Evolutionary conservation across 2,888 invertebrate species (phyloP), one percentile per base, ranked within the genome.

Genomic region (Bellardia bayeri): DNA sequence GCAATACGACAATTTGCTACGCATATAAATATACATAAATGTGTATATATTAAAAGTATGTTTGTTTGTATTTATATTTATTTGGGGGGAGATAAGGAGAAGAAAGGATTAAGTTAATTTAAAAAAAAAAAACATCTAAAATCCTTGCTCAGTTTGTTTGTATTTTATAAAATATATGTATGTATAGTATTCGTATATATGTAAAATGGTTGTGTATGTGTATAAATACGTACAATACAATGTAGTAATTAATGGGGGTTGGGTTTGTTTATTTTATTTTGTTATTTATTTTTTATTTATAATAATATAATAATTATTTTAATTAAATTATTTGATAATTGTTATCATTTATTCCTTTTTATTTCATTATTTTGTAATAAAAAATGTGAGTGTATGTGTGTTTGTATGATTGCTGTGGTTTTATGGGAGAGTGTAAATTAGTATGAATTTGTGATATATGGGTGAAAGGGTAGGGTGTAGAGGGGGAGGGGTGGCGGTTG

Each of bases 191-290:
- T 37, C 37, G 37, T 37, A 37, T n/a, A 11, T 79, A 69, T 84
- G 68, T 74, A 68, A 82, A 78, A 83, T 83, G 81, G 51, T 30
- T 30, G 45, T 79, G 61, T 83, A 23, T 84, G 42, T 61, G 49
- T 82, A 75, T 58, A 86, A 82, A 75, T 85, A 89, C 86, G 78
- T 85, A 85, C 82, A 88, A 75, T 82, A 85, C 74, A 87, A 66
- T 81, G 74, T 85, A 64, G 56, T 76, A 75, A 51, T 74, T 42
- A 68, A 30, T 82, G 30, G 8, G 37, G 66, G 40, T 56, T 82
- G 78, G 13, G 84, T 89, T 83, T 85, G 14, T 79, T 89, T 89
- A 75, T 90, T 88, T 86, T 86, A 87, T 89, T 88, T 89, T 88
- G 82, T 80, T 64, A 74, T 56, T 79, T 68, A 54, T 72, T 85